Base-by-base conservation (phyloP, 2,888 invertebrate genomes). In the Hypomecis punctinalis region DNA sequence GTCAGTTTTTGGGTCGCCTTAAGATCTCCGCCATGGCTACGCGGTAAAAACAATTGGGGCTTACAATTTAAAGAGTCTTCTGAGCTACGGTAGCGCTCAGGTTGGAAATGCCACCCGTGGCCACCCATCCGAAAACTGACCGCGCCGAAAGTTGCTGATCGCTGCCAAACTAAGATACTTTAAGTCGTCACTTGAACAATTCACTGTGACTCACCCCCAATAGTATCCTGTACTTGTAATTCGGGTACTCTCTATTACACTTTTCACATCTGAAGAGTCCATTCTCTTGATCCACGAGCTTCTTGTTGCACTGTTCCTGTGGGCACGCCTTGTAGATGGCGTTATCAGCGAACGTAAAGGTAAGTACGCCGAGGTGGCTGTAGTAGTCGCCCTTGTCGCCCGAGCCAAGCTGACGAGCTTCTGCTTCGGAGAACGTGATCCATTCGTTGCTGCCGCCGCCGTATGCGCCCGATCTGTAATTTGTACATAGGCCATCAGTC, bases 191-290 rank as follows among this genome's bases (percentile, higher is more conserved):
- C n/a, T n/a, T 13, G 1, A 11, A 9, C 6, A 45, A 1, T 23
- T 36, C 8, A 9, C 0, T 9, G 10, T 6, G 35, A 94, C 96
- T 95, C 86, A 98, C 98, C 78, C 94, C 94, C 35, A 97, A 86
- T 59, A 99, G 91, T 70, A 98, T 90, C 48, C 99, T 94, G 90
- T 97, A 98, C 80, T 97, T 97, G 86, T 96, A 99, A 74, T 96
- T 96, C 0, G 96, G 95, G 82, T 94, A 97, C 71, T 97, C 97
- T 60, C 95, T 93, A 78, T 96, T 95, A 85, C 99, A 99, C 87
- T 99, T 99, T 85, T 99, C 99, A 87, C 99, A 99, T 58, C 98
- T 94, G 88, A 95, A 99, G 81, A 96, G 94, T 0, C 97, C 98
- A 79, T 98, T 98, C 70, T 96, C 96, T 79, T 96, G 95, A 85